Base-by-base conservation (phyloP, 92 coral and sea anemone species). In the Zoanthus sansibaricus region DNA sequence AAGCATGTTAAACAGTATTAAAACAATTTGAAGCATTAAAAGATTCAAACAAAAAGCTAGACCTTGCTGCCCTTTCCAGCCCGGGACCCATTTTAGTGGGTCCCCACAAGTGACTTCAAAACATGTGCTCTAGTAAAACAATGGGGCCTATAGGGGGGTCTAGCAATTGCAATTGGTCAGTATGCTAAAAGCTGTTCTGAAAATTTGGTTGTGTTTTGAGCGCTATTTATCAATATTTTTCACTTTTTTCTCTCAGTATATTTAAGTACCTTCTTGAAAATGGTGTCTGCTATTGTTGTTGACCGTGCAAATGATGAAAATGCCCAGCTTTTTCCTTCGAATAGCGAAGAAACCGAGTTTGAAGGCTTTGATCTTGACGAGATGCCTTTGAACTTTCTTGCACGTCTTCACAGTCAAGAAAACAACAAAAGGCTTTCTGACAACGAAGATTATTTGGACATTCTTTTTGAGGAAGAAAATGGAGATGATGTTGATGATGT, bases 321-420 rank as follows among this genome's bases (percentile, higher is more conserved):
- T 67, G 76, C 58, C 6, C 59, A 66, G 78, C 83, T 87, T 87
- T 87, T 79, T 55, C 76, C 82, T 11, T 87, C 86, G 58, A 86
- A 87, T 55, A 74, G 78, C 78, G 68, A 87, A 87, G 82, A 77
- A 87, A 71, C 56, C 1, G 66, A 87, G 75, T 87, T 87, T 87
- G 85, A 77, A 67, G 79, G 78, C 72, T 87, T 87, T 12, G 74
- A 87, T 87, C 48, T 78, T 55, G 90, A 87, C 74, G 86, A 87
- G 82, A 87, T 78, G 86, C 90, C 74, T 5, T 83, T 87, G 49
- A 47, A 16, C 15, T 87, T 87, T 83, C 82, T 87, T 87, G 90
- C 79, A 78, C 67, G 74, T 87, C 55, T 72, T 72, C 54, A 72
- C 5, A n/a, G 77, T 42, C 77, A 55, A 72, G 86, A 83, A 69